A percentile compares a stretch with the other conserved stretches of the same genome.
phyloP scores from a whole-genome alignment of 2,888 invertebrate species.

The Apamea anceps region DNA sequence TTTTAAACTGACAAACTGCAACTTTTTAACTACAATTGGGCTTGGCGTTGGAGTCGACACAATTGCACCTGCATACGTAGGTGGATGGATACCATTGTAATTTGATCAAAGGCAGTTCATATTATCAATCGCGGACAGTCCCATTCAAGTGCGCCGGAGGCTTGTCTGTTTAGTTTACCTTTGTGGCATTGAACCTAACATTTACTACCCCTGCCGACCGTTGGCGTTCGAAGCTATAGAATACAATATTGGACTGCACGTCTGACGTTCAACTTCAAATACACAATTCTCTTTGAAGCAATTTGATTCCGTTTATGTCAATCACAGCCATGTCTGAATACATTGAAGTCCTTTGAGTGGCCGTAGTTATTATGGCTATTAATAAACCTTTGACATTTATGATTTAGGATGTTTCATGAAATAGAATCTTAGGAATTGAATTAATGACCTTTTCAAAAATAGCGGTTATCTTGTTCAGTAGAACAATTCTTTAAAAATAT shows the following conservation, averaged over 20 bases:
- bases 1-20: background rate
- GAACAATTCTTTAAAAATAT: background rate
- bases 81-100: background rate
- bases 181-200: conserved; percentile 10
- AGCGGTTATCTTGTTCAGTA: background rate
- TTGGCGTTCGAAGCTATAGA: conserved; percentile 4
- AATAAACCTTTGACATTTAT: background rate
- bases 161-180: background rate
- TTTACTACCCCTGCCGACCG: background rate
- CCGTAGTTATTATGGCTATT: too few relatives aligned
- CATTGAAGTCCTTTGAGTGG: background rate
- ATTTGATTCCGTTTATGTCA: background rate
- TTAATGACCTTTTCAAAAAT: background rate
- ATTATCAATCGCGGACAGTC: background rate
- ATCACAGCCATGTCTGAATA: background rate
- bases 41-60: background rate
- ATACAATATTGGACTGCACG: conserved; percentile 1
- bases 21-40: background rate
- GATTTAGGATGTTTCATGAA: background rate
- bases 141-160: background rate
- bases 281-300: background rate
- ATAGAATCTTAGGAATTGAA: background rate
- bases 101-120: background rate
- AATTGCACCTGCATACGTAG: background rate
- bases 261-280: background rate